Evolutionary conservation across 2,888 invertebrate species (phyloP), one percentile per base, ranked within the genome.

Genomic region (Mongoloraphidia duomilia): DNA sequence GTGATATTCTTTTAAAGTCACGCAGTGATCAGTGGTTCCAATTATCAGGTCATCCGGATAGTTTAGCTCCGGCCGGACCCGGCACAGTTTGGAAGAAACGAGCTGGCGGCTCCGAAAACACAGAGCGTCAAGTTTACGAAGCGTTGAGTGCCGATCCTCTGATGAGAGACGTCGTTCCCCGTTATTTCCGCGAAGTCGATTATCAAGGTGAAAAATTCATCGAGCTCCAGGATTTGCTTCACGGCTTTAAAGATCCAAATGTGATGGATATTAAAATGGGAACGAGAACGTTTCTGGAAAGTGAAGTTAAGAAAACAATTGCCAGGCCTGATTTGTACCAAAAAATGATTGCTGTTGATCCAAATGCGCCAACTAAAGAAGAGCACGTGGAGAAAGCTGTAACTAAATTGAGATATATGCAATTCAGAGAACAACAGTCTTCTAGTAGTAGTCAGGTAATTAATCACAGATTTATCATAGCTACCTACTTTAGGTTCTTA

Each of bases 231-330:
- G 94, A 97, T 67, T 74, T 97, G 14, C 71, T 95, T 26, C 84
- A 89, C 59, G 88, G 89, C 50, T 96, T 95, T 69, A 75, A 74
- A 61, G 88, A 95, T 68, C 94, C 94, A 0, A 84, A 86, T 62
- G 92, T 97, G 1, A 95, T 97, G 83, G 97, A 97, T 67, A 85
- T 97, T 52, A 97, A 97, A 73, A 88, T 97, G 80, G 97, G 97
- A 41, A 88, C 87, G 2, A 78, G 95, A 60, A 97, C 96, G 14
- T 97, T 96, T 68, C 75, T 95, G 38, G 96, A 97, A 68, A 84
- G 85, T 2, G 97, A 97, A 73, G 96, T 96, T 39, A 81, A 81
- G 62, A 96, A 95, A 63, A 82, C 80, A 26, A 80, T 79, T 41
- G 82, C 89, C 13, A 77, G 96, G 44, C 63, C 76, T 4, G 97